Percentiles rank a stretch among this genome's conserved stretches.
Conservation (phyloP, 2,113 vertebrate genomes). For the Bufo gargarizans region DNA sequence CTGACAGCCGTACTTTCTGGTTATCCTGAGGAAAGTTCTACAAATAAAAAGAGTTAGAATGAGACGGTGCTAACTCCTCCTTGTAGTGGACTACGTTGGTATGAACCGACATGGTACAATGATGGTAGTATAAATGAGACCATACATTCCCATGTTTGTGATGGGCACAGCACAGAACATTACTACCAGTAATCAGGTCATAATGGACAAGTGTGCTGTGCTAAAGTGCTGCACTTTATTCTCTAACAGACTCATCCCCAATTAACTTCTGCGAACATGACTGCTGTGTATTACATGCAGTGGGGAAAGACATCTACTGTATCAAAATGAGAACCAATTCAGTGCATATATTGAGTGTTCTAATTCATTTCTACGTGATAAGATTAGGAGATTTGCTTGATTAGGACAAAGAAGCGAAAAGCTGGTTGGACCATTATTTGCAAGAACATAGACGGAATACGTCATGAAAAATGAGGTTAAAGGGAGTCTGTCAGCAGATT, state of each 20-base stretch:
- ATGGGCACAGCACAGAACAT: not conserved
- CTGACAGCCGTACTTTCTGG: slow-evolving; percentile 93
- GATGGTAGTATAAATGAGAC: not conserved
- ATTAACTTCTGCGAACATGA: not conserved
- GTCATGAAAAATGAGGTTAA: not conserved
- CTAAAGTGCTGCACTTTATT: too few species aligned
- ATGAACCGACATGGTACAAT: too few species aligned
- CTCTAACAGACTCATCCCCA: not conserved
- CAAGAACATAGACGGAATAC: not conserved
- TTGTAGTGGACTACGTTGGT: too few species aligned
- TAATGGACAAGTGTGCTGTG: too few species aligned
- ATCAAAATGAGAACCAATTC: not conserved
- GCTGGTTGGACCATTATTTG: not conserved
- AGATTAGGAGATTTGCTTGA: not conserved
- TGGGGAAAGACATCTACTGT: not conserved
- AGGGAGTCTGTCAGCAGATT: too few species aligned
- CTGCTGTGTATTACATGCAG: not conserved
- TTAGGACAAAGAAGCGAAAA: not conserved
- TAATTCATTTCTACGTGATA: not conserved
- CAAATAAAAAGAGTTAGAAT: slow-evolving; percentile 8
- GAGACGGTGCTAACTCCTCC: too few species aligned
- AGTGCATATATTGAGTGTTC: not conserved
- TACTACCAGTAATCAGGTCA: not conserved
- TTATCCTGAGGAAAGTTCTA: slow-evolving; percentile 97
- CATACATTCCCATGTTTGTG: not conserved